A percentile compares a stretch with the other conserved stretches of the same genome.
These are phyloP conservation scores for Branchinecta lindahli DNA, from an alignment of 1,140 invertebrate genomes.

Conservation along the genomic window DNA sequence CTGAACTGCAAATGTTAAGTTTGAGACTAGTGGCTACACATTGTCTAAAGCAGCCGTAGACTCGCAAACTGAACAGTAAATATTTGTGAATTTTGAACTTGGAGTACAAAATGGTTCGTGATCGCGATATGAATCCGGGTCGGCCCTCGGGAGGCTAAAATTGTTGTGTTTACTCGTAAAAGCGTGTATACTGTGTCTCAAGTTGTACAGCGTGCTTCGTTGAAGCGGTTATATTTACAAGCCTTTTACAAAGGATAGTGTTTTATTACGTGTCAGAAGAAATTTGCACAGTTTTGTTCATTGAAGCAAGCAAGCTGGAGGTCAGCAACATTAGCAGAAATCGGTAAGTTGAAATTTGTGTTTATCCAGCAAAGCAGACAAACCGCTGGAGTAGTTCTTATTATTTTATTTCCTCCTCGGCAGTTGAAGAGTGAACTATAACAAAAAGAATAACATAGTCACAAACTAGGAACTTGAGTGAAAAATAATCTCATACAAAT, in stretches of 20 bases:
- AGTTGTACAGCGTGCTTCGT: conserved; percentile 1
- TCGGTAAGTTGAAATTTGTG: not conserved
- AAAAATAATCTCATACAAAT: too few relatives aligned
- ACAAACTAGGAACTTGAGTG: too few relatives aligned
- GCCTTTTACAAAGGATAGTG: not conserved
- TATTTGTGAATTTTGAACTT: too few relatives aligned
- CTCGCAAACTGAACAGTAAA: not conserved
- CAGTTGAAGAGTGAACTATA: too few relatives aligned
- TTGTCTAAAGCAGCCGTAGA: conserved; percentile 8
- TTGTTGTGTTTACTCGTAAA: not conserved
- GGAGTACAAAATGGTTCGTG: conserved; percentile 7
- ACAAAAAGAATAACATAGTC: too few relatives aligned
- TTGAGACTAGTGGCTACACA: conserved; percentile 1
- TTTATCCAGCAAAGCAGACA: too few relatives aligned
- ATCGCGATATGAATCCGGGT: conserved; percentile 5
- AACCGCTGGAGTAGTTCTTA: too few relatives aligned
- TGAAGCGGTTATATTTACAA: not conserved
- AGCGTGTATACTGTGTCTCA: not conserved
- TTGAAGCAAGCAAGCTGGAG: not conserved
- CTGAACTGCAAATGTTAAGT: not conserved
- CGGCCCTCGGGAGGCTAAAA: not conserved
- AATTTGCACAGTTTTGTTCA: too few relatives aligned
- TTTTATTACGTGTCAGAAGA: too few relatives aligned
- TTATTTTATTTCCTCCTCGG: too few relatives aligned
- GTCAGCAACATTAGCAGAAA: not conserved